Evolutionary conservation across 2,888 invertebrate species (phyloP).

Genomic region (Drosophila sordidula): DNA sequence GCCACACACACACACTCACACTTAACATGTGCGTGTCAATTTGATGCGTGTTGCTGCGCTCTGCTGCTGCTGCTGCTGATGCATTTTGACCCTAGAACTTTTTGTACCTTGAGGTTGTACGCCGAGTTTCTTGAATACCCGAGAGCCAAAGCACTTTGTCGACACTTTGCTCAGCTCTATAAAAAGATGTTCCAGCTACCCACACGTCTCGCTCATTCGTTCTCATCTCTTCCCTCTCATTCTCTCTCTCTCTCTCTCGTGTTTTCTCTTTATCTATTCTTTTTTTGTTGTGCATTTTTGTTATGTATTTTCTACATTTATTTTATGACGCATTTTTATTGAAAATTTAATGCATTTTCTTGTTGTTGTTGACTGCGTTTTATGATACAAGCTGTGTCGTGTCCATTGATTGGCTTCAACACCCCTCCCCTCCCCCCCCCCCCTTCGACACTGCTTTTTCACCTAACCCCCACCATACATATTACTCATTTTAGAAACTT

Average conservation of each 20-base stretch:
- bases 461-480: background rate
- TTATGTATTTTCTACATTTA: conserved; percentile 55
- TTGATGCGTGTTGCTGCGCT: conserved; percentile 45
- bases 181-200: conserved; percentile 36
- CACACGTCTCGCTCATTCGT: conserved; percentile 15
- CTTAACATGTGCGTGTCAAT: conserved; percentile 60
- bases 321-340: conserved; percentile 76
- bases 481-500: conserved; percentile 23
- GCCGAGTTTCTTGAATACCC: conserved; percentile 12
- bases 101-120: conserved; percentile 9
- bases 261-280: background rate
- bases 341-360: conserved; percentile 71
- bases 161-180: conserved; percentile 57
- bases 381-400: conserved; percentile 41
- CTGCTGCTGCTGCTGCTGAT: conserved; percentile 29
- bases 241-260: background rate
- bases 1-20: conserved; percentile 12
- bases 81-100: conserved; percentile 48
- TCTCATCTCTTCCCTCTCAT: too few relatives aligned
- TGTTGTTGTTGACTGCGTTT: conserved; percentile 33
- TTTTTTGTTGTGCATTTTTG: conserved; percentile 19
- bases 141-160: conserved; percentile 62
- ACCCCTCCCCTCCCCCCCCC: background rate
- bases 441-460: background rate
- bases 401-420: conserved; percentile 39